Evolutionary conservation across 2,113 vertebrate genomes (phyloP).

Genomic region (Nycticorax nycticorax): DNA sequence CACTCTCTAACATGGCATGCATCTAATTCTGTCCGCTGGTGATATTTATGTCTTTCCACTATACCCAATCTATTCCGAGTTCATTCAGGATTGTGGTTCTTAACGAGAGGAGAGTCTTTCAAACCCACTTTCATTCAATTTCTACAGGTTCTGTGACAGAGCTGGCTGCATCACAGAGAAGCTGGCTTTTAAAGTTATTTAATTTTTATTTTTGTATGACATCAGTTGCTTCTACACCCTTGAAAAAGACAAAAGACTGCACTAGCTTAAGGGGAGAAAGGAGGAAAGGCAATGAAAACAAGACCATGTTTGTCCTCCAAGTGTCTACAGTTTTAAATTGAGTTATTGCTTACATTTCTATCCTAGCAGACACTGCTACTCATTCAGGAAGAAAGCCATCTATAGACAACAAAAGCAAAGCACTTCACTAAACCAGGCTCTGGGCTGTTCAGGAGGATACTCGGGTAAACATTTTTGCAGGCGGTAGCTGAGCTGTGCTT

Average conservation of each 20-base stretch:
- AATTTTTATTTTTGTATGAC: background rate
- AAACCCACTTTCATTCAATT: background rate
- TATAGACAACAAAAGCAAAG: background rate
- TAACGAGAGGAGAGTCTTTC: background rate
- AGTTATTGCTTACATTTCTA: background rate
- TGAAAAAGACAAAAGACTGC: background rate
- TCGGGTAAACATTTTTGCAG: background rate
- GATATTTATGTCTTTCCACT: background rate
- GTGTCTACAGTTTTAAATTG: background rate
- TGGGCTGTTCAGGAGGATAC: background rate
- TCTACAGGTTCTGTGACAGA: background rate
- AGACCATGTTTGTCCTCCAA: background rate
- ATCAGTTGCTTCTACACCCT: background rate
- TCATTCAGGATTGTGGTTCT: background rate
- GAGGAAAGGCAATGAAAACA: background rate
- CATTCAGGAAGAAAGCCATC: background rate
- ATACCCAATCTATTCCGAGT: background rate
- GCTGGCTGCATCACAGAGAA: background rate
- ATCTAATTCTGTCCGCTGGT: background rate
- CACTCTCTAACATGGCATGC: background rate
- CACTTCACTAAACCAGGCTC: background rate
- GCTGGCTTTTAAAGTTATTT: background rate
- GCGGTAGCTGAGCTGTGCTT: background rate
- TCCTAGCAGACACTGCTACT: background rate
- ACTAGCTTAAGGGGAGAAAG: background rate